phyloP scores from a whole-genome alignment of 2,797 vertebrate genomes.

The Stomatorhinus walkeri region DNA sequence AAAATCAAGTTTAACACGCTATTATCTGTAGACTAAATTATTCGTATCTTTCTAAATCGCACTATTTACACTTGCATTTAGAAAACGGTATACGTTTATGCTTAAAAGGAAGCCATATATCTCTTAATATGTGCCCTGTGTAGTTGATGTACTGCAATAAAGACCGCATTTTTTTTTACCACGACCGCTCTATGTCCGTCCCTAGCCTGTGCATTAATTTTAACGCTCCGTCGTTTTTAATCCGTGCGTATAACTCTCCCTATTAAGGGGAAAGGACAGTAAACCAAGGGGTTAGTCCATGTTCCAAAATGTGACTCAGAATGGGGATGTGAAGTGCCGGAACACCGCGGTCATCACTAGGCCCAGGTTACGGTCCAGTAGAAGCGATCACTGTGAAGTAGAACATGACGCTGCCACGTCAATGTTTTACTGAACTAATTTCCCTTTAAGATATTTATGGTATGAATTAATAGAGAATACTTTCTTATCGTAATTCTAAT shows the following conservation, averaged over 20 bases:
- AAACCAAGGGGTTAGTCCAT: neutral
- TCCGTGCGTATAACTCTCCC: neutral
- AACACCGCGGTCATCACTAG: neutral
- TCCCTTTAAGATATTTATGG: neutral
- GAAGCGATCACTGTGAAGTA: slow-evolving; percentile 22
- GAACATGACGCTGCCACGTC: neutral
- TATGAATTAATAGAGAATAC: neutral
- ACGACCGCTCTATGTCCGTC: neutral
- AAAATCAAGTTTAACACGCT: neutral
- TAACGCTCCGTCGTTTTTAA: neutral
- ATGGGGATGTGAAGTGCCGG: neutral
- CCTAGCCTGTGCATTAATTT: neutral
- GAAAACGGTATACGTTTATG: neutral
- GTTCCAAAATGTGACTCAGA: neutral
- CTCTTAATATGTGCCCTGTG: neutral
- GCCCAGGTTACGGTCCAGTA: neutral
- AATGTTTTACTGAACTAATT: neutral
- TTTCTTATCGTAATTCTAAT: slow-evolving; percentile 7
- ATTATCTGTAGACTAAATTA: neutral
- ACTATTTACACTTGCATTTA: neutral
- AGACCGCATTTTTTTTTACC: neutral
- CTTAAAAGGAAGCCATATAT: neutral
- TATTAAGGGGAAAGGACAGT: neutral
- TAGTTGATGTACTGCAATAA: neutral
- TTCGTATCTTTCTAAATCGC: neutral